Evolutionary conservation across 2,888 invertebrate species (phyloP), one percentile per base, ranked within the genome.

Genomic region (Andrena camellia): DNA sequence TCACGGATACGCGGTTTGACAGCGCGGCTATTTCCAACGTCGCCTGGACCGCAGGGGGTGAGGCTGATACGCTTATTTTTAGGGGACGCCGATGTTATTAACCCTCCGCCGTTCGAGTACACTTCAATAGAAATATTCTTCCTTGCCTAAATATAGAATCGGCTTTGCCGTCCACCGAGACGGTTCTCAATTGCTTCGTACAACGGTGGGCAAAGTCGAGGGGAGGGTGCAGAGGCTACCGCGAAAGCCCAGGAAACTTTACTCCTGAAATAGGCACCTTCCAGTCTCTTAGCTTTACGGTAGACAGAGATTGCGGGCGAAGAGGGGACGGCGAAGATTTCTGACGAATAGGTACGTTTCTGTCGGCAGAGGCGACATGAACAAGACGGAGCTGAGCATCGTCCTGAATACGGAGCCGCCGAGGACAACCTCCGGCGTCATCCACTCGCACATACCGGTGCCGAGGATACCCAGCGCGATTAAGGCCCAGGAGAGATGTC

Each of bases 361-460:
- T 17, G 42, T 42, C 84, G 64, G 13, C 70, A 75, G 80, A 84
- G 48, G 33, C 72, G 72, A 42, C 26, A 93, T 93, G 93, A 92
- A 93, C 72, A 91, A 90, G 78, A 90, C 90, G 82, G 92, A 93
- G 78, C 79, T 93, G 75, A 92, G 89, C 82, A 91, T 92, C 70
- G 85, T 92, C n/a, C 84, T 93, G 76, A 85, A 76, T 69, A 59
- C 75, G 64, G 86, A 81, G 63, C 72, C 85, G 48, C 48, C 89
- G 54, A 85, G 85, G 69, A 84, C 87, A 66, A 71, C 89, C 54
- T 66, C 89, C 69, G 91, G 88, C 83, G 77, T 84, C 78, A 90
- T 89, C 80, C 92, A 93, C 84, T 93, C 94, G 66, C 93, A 93
- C 89, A 94, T 93, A 90, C 94, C 94, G 17, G 88, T 93, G 63